These are phyloP conservation scores for Prionailurus viverrinus DNA, from an alignment of 2,113 vertebrate species.

Conservation along the genomic window DNA sequence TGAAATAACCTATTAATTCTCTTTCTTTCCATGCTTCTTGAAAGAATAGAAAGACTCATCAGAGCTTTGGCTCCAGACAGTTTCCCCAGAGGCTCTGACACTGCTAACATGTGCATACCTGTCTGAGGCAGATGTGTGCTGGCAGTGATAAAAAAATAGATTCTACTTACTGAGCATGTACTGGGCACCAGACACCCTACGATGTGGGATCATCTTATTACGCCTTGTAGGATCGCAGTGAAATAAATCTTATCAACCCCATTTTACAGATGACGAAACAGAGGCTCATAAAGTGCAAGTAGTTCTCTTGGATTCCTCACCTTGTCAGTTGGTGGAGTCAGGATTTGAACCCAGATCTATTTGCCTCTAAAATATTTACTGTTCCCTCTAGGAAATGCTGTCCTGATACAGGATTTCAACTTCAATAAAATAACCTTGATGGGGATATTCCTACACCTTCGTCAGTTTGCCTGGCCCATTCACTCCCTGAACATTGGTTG, in stretches of 20 bases:
- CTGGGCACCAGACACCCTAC: neutral
- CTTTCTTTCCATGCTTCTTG: neutral
- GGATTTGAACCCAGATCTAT: neutral
- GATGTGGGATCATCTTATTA: neutral
- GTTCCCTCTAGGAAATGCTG: neutral
- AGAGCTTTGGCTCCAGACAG: neutral
- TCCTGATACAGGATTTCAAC: neutral
- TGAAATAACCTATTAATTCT: conserved; percentile 28
- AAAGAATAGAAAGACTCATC: neutral
- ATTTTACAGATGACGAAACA: conserved; percentile 13
- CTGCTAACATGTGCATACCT: neutral
- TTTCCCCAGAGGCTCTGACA: neutral
- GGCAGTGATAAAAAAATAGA: neutral
- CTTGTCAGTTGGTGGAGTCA: neutral
- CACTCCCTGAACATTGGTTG: neutral
- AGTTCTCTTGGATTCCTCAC: neutral
- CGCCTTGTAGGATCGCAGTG: too few species aligned
- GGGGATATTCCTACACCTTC: neutral
- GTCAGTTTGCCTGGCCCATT: neutral
- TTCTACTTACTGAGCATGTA: too few species aligned
- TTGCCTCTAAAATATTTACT: neutral
- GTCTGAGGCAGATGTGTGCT: neutral
- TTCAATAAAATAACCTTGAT: neutral
- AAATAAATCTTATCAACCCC: neutral
- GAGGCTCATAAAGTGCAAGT: neutral